Conservation (phyloP, 2,888 invertebrate species). For the Mactromeris polynyma region DNA sequence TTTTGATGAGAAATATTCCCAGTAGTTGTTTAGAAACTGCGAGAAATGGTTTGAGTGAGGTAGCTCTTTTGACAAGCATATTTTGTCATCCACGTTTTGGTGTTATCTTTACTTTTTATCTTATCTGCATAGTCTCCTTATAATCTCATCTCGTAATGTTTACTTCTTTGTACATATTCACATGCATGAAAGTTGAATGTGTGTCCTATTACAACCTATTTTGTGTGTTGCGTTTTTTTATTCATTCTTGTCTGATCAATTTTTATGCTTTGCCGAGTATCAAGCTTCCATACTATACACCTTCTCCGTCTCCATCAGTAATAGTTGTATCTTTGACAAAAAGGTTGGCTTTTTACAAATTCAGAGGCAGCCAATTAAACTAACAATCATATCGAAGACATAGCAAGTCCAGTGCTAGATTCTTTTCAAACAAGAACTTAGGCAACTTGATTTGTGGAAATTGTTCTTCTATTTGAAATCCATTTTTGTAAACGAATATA, state of each 20-base stretch:
- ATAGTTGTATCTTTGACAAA: neutral
- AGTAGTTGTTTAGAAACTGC: neutral
- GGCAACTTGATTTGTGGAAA: neutral
- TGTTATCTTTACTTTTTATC: neutral
- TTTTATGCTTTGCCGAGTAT: neutral
- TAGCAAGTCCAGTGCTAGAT: neutral
- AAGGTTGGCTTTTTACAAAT: neutral
- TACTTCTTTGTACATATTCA: neutral
- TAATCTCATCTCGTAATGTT: neutral
- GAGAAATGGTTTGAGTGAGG: neutral
- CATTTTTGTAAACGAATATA: neutral
- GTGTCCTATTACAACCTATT: neutral
- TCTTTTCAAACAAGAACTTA: neutral
- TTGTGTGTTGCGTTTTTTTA: neutral
- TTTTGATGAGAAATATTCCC: too few relatives aligned
- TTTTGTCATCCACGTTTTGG: neutral
- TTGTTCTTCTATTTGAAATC: neutral
- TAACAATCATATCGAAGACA: neutral
- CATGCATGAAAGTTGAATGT: conserved; percentile 10
- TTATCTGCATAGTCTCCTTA: conserved; percentile 2
- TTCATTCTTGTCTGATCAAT: neutral
- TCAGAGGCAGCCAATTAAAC: neutral
- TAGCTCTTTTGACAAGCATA: neutral
- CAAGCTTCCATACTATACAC: neutral
- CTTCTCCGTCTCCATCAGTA: neutral